A percentile compares a stretch with the other conserved stretches of the same genome.
Evolutionary conservation across 2,113 vertebrate species (phyloP).

Genomic region (Stegastes partitus): DNA sequence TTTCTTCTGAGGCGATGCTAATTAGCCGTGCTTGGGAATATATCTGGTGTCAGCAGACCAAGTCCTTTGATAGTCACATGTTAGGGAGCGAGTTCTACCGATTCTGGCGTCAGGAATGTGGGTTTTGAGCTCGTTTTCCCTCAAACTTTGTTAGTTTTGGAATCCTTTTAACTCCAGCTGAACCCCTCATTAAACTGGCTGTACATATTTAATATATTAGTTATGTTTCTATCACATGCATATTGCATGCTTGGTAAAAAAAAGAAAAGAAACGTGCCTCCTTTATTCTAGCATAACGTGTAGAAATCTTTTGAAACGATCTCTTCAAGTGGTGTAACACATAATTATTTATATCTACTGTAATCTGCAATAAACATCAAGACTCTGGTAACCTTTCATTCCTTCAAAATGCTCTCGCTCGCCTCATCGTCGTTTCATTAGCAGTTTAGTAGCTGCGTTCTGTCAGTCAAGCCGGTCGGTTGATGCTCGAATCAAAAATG

Average conservation of each 20-base stretch:
- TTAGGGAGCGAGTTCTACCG: constrained; percentile 22
- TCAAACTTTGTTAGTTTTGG: constrained; percentile 27
- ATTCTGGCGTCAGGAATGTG: constrained; percentile 10
- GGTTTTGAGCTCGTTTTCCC: constrained; percentile 15
- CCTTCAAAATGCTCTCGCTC: too few species aligned
- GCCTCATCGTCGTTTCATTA: neutral
- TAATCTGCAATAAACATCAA: too few species aligned
- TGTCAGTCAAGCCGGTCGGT: neutral
- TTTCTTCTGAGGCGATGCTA: constrained; percentile 23
- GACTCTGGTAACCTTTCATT: too few species aligned
- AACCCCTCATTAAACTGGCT: constrained; percentile 35
- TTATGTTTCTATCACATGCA: neutral
- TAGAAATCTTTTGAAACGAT: too few species aligned
- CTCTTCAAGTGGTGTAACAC: too few species aligned
- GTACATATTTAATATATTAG: constrained; percentile 19
- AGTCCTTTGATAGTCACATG: constrained; percentile 31
- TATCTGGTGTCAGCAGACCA: constrained; percentile 17
- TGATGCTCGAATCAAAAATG: constrained; percentile 13
- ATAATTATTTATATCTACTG: too few species aligned
- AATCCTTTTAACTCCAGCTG: constrained; percentile 46
- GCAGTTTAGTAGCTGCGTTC: neutral
- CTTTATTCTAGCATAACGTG: too few species aligned
- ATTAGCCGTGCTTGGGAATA: constrained; percentile 32
- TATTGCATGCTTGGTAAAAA: neutral
- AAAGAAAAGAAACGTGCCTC: neutral